A percentile compares a stretch with the other conserved stretches of the same genome.
Conservation (phyloP, 2,113 vertebrate genomes). For the Pionites leucogaster region DNA sequence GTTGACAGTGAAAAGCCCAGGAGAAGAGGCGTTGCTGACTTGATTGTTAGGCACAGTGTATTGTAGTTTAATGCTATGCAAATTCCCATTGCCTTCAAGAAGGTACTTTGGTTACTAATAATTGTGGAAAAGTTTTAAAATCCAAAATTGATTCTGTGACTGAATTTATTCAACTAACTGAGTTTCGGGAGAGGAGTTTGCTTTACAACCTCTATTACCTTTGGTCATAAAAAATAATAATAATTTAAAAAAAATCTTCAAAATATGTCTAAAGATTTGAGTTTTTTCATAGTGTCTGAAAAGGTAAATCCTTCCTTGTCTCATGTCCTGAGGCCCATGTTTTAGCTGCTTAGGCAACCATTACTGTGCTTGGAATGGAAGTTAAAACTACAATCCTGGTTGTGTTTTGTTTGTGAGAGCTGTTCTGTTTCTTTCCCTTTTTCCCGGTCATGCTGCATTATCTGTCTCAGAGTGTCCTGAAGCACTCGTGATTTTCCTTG, state of each 20-base stretch:
- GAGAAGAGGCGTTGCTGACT: neutral
- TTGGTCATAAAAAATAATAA: constrained; percentile 28
- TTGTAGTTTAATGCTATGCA: neutral
- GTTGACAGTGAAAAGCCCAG: neutral
- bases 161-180: constrained; percentile 9
- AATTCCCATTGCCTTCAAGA: neutral
- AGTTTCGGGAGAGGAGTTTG: constrained; percentile 4
- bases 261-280: neutral
- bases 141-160: neutral
- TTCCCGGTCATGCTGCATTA: neutral
- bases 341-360: neutral
- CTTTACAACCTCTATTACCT: constrained; percentile 9
- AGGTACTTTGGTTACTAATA: neutral
- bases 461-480: neutral
- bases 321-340: neutral
- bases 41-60: neutral
- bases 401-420: neutral
- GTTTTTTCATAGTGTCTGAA: neutral
- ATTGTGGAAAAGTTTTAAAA: constrained; percentile 17
- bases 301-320: neutral
- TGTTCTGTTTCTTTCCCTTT: neutral
- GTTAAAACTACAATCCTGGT: neutral
- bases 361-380: neutral
- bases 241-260: neutral
- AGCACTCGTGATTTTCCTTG: neutral